Base-by-base conservation (phyloP, 1,140 invertebrate genomes). In the Drosophila kikkawai region DNA sequence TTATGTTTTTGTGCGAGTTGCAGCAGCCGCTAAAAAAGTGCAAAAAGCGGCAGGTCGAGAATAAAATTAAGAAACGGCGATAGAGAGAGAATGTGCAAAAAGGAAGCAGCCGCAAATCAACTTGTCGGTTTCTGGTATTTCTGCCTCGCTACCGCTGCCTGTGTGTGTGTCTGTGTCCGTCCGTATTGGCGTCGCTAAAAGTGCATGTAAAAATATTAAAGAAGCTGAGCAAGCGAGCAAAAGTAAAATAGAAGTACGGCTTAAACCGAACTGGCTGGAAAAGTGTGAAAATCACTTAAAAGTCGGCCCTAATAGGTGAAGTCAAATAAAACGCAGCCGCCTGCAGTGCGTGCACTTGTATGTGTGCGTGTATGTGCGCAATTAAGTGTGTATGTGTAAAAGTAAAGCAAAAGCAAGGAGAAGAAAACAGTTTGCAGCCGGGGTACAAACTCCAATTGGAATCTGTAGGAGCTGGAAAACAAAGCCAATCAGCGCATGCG, bases 381-480 rank as follows among this genome's bases (percentile, higher is more conserved):
- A 55, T 22, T 37, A 55, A 22, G 34, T 59, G 56, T 66, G 58
- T 60, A n/a, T 63, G 58, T 75, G 56, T 57, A 48, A 39, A 45
- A 50, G 63, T 41, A 50, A 69, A 41, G 47, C 47, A 53, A 53
- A 67, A 63, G 50, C 51, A 47, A 51, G 47, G 13, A 48, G 22
- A 71, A 75, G 50, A 83, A 79, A 65, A 67, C 53, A 74, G 66
- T 42, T 67, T 58, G 69, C 66, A 47, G 66, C 60, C 78, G 81
- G 77, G 66, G 76, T 84, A 76, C 81, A 84, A 83, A 84, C 83
- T 83, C 81, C 81, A 83, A 83, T 83, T 83, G 64, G 61, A 83
- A 70, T 76, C 65, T 67, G 41, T 7, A 39, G 53, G 61, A 66
- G 29, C 45, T 56, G 36, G 13, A 26, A 51, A 12, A 39, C 55